A percentile compares a stretch with the other conserved stretches of the same genome.
phyloP scores from a whole-genome alignment of 1,140 invertebrate genomes.

The Coelopa frigida region DNA sequence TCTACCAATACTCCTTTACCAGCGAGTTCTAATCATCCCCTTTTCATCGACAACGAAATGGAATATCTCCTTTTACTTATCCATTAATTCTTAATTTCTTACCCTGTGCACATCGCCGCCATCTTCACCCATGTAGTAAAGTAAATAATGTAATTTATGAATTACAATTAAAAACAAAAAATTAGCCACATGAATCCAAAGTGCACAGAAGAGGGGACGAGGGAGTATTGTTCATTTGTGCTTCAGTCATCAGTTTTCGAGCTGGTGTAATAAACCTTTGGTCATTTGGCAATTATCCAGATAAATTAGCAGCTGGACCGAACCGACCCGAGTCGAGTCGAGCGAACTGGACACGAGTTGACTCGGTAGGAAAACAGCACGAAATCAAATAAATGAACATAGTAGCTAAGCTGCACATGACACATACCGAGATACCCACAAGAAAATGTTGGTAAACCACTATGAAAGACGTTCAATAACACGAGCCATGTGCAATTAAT shows the following conservation, averaged over 20 bases:
- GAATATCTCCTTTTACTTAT: no score
- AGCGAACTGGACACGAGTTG: neutral
- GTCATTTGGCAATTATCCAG: conserved; percentile 23
- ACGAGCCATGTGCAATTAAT: no score
- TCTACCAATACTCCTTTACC: no score
- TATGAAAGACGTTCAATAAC: no score
- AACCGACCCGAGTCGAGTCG: neutral
- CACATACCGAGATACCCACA: conserved; percentile 20
- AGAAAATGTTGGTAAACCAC: conserved; percentile 29
- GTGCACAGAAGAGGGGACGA: neutral
- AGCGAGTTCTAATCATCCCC: no score
- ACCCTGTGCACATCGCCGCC: no score
- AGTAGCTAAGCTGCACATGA: conserved; percentile 2
- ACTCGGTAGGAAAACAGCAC: conserved; percentile 12
- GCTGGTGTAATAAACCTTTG: conserved; percentile 19
- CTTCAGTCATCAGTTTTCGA: conserved; percentile 19
- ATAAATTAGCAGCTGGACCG: conserved; percentile 18
- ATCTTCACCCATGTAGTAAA: no score
- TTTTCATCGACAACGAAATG: no score
- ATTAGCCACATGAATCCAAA: conserved; percentile 15
- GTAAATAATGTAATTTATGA: conserved; percentile 20
- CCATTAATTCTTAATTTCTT: no score
- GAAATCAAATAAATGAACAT: conserved; percentile 17
- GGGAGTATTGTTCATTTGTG: no score
- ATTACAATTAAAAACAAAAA: conserved; percentile 21